Base-by-base conservation (phyloP, 64 coral and sea anemone genomes). In the Montipora efflorescens region DNA sequence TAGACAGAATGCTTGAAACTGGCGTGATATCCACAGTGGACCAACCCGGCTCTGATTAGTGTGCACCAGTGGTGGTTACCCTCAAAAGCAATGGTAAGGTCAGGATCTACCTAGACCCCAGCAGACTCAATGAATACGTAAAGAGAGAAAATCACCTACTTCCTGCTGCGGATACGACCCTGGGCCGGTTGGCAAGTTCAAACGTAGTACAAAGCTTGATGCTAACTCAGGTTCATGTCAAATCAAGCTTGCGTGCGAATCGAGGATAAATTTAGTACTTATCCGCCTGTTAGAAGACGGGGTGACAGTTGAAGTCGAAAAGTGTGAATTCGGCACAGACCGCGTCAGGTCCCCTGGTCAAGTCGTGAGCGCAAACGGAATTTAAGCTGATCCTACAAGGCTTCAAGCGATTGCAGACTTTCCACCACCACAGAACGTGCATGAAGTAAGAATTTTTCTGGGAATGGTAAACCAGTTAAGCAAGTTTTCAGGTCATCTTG, bases 261-360 rank as follows among this genome's bases (percentile, higher is more conserved):
- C 83, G 11, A 61, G 88, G 25, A 57, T 90, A 45, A 21, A 68
- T 19, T 23, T 13, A 79, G 74, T 90, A 8, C 75, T 90, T 5
- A 36, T 68, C 18, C 73, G 88, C 11, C 62, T 90, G 55, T 4
- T 36, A 28, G 55, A 78, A 13, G 75, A 76, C 9, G 75, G 75
- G 19, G 58, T 90, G 25, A 90, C 88, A 4, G 76, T 90, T 16
- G 79, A 90, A 57, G 10, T 50, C 1, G 77, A 80, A 8, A 90
- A 90, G 61, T 90, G 89, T 80, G 64, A 49, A 5, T 90, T 90
- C 45, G 51, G 76, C 53, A 45, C 50, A 13, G 58, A 55, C 3
- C 19, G 18, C 68, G 58, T 90, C 15, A 90, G 80, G 36, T 90
- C 80, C 77, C 77, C 68, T 11, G 88, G 88, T 59, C 76, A 78